phyloP scores from a whole-genome alignment of 2,113 vertebrate genomes.

The Passer montanus region DNA sequence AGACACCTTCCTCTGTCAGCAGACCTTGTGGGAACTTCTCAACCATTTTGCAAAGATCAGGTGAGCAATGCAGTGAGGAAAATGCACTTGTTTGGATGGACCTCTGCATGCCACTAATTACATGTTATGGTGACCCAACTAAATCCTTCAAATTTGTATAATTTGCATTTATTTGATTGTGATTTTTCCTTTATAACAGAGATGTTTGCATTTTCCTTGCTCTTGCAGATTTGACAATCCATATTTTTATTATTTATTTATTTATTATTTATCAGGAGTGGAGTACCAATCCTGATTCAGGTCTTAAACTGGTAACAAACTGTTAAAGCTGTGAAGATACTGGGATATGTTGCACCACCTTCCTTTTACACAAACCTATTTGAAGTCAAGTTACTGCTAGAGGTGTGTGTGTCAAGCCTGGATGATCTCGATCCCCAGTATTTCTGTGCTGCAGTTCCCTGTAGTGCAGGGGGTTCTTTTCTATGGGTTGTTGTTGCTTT shows the following conservation, averaged over 20 bases:
- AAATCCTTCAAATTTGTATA: not conserved
- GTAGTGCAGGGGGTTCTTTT: not conserved
- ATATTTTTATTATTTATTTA: not conserved
- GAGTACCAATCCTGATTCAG: not conserved
- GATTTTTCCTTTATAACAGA: not conserved
- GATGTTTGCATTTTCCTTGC: not conserved
- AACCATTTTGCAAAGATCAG: conserved; percentile 85
- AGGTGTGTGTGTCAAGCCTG: not conserved
- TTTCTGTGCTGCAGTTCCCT: not conserved
- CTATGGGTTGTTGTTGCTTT: not conserved
- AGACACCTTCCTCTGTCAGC: conserved; percentile 81
- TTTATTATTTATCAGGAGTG: too few relatives aligned
- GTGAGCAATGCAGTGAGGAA: conserved; percentile 66
- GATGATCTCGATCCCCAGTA: not conserved
- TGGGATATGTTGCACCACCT: not conserved
- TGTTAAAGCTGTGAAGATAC: not conserved
- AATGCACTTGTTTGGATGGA: not conserved
- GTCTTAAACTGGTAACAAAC: not conserved
- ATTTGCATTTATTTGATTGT: not conserved
- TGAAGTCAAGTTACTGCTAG: not conserved
- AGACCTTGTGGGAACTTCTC: conserved; percentile 91
- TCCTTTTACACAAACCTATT: not conserved
- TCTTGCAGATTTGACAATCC: not conserved
- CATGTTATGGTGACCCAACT: not conserved
- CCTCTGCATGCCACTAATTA: not conserved